A percentile compares a stretch with the other conserved stretches of the same genome.
phyloP scores from a whole-genome alignment of 2,888 invertebrate genomes.

The Himalopsyche anomala region DNA sequence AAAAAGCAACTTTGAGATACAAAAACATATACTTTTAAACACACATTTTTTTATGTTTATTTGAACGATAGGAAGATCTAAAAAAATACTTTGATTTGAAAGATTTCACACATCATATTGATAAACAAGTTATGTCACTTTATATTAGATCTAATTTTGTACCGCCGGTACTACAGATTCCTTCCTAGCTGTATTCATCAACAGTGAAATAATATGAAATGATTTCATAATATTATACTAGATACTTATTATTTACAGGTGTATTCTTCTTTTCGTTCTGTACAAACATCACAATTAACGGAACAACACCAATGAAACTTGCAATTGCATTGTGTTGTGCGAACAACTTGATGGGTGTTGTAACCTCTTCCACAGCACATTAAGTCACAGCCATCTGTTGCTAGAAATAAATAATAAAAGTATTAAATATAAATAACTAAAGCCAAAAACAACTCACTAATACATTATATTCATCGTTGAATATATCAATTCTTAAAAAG shows the following conservation, averaged over 20 bases:
- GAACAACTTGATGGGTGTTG: constrained; percentile 82
- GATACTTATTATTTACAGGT: constrained; percentile 86
- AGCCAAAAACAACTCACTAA: background rate
- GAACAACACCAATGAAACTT: constrained; percentile 98
- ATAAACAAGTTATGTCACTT: no score
- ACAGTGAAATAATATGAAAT: background rate
- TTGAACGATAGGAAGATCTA: no score
- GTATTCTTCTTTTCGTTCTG: constrained; percentile 86
- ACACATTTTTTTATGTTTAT: no score
- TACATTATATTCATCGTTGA: background rate
- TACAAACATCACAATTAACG: constrained; percentile 94
- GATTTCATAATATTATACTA: background rate
- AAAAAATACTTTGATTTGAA: no score
- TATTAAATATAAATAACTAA: background rate
- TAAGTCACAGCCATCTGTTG: constrained; percentile 70
- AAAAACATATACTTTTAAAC: no score
- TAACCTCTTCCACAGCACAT: constrained; percentile 96
- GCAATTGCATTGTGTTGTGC: constrained; percentile 87
- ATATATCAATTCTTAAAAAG: no score
- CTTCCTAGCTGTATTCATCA: no score
- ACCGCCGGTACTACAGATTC: no score
- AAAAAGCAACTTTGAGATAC: no score
- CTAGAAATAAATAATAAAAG: constrained; percentile 47
- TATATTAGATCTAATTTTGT: no score
- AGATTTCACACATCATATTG: no score